phyloP scores from a whole-genome alignment of 2,888 invertebrate species.

The Sphecodes monilicornis region DNA sequence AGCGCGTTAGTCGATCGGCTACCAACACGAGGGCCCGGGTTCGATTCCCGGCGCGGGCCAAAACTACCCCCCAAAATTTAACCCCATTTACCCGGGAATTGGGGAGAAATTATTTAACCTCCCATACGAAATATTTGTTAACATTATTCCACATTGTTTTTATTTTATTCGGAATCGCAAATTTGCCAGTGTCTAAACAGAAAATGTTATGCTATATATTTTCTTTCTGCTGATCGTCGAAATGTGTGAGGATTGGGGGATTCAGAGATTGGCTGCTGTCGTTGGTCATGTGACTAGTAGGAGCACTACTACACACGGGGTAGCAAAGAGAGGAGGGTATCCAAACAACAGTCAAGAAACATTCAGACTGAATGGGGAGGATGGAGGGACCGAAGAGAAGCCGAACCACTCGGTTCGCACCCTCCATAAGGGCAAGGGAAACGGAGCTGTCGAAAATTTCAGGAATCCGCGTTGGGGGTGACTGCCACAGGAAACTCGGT shows the following conservation, averaged over 20 bases:
- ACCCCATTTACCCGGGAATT: no score
- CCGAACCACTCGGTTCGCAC: not conserved
- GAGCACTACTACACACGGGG: not conserved
- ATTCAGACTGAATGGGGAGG: not conserved
- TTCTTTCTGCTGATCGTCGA: not conserved
- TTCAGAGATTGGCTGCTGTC: not conserved
- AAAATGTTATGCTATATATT: no score
- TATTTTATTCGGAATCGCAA: no score
- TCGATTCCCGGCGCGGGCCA: no score
- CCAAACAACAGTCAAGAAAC: slow-evolving; percentile 15
- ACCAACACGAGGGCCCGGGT: no score
- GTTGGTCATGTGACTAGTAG: not conserved
- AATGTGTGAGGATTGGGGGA: not conserved
- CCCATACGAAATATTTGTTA: no score
- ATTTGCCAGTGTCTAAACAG: no score
- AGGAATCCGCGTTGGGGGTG: not conserved
- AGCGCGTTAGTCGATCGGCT: no score
- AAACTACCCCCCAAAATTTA: no score
- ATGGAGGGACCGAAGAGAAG: slow-evolving; percentile 13
- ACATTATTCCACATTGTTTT: no score
- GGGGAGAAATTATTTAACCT: no score
- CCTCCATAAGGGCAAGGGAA: not conserved
- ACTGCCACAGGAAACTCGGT: not conserved
- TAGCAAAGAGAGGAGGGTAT: not conserved
- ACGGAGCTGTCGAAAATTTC: slow-evolving; percentile 9